A percentile compares a stretch with the other conserved stretches of the same genome.
Conservation (phyloP, 2,888 invertebrate genomes). For the Heliconius erato region DNA sequence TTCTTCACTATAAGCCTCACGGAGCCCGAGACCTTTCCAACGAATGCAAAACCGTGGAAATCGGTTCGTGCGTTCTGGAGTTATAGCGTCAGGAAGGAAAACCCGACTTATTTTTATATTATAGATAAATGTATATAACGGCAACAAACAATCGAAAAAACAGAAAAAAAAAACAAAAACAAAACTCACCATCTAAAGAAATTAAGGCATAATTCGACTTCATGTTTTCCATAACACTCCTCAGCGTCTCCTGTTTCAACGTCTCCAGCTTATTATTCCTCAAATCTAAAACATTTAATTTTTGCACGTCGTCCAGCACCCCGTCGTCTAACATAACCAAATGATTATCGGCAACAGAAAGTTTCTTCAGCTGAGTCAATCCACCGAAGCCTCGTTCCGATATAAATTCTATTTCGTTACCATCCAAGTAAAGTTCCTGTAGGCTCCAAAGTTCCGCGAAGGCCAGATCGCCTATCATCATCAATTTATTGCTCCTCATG, state of each 20-base stretch:
- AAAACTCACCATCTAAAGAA: slow-evolving; percentile 90
- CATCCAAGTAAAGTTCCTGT: slow-evolving; percentile 89
- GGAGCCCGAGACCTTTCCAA: too few relatives aligned
- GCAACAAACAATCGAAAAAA: too few relatives aligned
- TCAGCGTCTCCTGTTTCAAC: slow-evolving; percentile 89
- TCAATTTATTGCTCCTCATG: slow-evolving; percentile 91
- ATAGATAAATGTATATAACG: too few relatives aligned
- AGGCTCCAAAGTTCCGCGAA: slow-evolving; percentile 92
- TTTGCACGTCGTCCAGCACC: slow-evolving; percentile 89
- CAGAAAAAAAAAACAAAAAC: neutral
- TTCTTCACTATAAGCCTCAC: too few relatives aligned
- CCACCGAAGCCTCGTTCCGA: slow-evolving; percentile 92
- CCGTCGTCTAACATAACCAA: slow-evolving; percentile 89
- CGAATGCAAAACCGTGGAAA: too few relatives aligned
- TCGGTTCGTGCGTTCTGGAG: too few relatives aligned
- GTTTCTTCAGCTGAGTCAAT: slow-evolving; percentile 89
- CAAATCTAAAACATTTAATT: slow-evolving; percentile 90
- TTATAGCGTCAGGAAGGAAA: too few relatives aligned
- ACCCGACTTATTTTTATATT: too few relatives aligned
- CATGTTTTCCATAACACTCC: slow-evolving; percentile 89
- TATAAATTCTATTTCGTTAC: slow-evolving; percentile 90
- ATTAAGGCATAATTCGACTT: slow-evolving; percentile 90
- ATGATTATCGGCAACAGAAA: slow-evolving; percentile 91
- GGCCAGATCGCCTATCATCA: slow-evolving; percentile 92
- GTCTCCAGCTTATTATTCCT: slow-evolving; percentile 92